A percentile compares a stretch with the other conserved stretches of the same genome.
Evolutionary conservation across 2,113 vertebrate species (phyloP).

Genomic region (Sorex fumeus): DNA sequence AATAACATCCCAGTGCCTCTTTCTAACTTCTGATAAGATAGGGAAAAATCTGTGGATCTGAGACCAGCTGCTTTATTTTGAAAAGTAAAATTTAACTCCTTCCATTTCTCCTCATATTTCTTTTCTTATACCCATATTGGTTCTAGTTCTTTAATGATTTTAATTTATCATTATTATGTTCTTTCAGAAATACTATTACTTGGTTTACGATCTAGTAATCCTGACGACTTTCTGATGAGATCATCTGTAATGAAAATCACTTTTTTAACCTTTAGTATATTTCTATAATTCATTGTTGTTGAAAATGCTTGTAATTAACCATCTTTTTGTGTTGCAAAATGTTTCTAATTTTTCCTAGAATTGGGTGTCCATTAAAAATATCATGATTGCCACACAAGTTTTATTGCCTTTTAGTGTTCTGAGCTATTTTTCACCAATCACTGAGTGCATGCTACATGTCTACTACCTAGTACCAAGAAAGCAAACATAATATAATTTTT

Average conservation of each 20-base stretch:
- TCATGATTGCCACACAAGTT: background rate
- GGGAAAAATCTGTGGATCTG: background rate
- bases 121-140: background rate
- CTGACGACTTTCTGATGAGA: background rate
- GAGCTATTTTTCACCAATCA: constrained; percentile 17
- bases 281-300: background rate
- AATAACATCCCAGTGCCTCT: background rate
- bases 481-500: background rate
- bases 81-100: background rate
- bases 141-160: background rate
- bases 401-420: background rate
- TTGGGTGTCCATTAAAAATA: background rate
- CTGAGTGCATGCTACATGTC: background rate
- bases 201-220: background rate
- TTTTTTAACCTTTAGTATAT: background rate
- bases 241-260: background rate
- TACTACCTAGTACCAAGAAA: background rate
- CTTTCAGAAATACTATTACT: background rate
- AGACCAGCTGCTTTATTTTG: background rate
- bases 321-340: background rate
- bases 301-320: background rate
- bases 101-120: background rate
- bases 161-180: constrained; percentile 29
- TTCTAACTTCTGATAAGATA: constrained; percentile 1
- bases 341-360: constrained; percentile 1